phyloP scores from a whole-genome alignment of 2,113 vertebrate species.

The Meleagris gallopavo region DNA sequence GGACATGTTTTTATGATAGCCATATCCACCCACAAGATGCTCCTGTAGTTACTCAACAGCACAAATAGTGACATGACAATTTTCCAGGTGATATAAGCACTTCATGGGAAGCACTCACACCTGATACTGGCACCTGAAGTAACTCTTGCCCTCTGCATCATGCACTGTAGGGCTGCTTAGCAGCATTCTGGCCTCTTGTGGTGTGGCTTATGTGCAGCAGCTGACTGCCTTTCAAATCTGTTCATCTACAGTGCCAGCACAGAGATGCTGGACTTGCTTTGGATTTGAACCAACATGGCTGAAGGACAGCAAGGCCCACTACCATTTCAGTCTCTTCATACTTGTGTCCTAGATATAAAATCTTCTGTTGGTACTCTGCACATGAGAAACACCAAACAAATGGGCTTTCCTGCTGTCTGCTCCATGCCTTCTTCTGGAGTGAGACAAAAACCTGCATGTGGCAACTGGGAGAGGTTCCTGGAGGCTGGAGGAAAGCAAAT shows the following conservation, averaged over 20 bases:
- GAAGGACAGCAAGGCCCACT: background rate
- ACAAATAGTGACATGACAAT: background rate
- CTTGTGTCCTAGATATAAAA: background rate
- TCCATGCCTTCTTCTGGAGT: background rate
- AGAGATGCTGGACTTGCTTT: background rate
- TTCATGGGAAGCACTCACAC: background rate
- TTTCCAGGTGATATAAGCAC: background rate
- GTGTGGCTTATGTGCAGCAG: background rate
- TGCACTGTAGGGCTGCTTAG: background rate
- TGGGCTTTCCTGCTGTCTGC: background rate
- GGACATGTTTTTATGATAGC: background rate
- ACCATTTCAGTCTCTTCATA: background rate
- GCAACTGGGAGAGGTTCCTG: background rate
- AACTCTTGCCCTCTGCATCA: background rate
- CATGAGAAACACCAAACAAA: background rate
- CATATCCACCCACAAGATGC: background rate
- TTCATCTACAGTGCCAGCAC: background rate
- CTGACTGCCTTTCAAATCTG: accelerated
- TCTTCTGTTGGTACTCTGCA: background rate
- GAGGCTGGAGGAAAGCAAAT: background rate
- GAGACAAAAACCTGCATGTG: background rate
- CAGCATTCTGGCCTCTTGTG: background rate
- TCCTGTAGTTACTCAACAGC: background rate
- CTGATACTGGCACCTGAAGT: background rate
- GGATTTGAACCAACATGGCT: background rate